phyloP scores from a whole-genome alignment of 2,888 invertebrate species.

The Cepaea hortensis region DNA sequence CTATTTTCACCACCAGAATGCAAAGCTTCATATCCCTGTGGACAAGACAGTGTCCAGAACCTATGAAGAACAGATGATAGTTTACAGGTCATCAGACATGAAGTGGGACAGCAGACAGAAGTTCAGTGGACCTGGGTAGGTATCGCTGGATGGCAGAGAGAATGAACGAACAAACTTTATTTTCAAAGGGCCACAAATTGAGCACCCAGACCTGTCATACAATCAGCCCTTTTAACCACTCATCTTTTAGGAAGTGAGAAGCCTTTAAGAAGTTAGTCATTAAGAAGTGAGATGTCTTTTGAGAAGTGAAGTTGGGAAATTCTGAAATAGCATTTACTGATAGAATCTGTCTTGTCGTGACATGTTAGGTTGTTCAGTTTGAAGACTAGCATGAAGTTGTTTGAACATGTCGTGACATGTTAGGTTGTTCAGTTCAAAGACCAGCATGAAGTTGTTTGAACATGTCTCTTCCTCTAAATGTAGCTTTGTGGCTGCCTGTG shows the following conservation, averaged over 20 bases:
- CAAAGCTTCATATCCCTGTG: conserved; percentile 89
- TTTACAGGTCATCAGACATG: conserved; percentile 91
- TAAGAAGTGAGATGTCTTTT: no score
- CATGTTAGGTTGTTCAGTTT: no score
- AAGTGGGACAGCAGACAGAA: conserved; percentile 67
- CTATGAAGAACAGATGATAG: conserved; percentile 87
- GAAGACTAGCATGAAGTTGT: no score
- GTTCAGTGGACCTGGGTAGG: conserved; percentile 36
- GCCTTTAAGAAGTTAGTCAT: no score
- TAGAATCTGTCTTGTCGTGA: not conserved
- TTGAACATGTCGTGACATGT: not conserved
- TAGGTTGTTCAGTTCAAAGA: no score
- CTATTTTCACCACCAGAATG: conserved; percentile 81
- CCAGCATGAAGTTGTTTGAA: no score
- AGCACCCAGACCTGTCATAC: no score
- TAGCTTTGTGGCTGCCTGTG: no score
- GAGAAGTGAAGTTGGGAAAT: not conserved
- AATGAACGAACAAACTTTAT: no score
- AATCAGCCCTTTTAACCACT: no score
- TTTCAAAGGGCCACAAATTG: no score
- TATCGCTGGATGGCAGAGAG: not conserved
- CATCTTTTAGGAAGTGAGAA: not conserved
- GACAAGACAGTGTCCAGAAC: conserved; percentile 27
- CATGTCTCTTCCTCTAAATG: not conserved
- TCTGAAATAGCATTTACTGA: not conserved